Conservation (phyloP, 2,113 vertebrate genomes). For the Phaethornis superciliosus region DNA sequence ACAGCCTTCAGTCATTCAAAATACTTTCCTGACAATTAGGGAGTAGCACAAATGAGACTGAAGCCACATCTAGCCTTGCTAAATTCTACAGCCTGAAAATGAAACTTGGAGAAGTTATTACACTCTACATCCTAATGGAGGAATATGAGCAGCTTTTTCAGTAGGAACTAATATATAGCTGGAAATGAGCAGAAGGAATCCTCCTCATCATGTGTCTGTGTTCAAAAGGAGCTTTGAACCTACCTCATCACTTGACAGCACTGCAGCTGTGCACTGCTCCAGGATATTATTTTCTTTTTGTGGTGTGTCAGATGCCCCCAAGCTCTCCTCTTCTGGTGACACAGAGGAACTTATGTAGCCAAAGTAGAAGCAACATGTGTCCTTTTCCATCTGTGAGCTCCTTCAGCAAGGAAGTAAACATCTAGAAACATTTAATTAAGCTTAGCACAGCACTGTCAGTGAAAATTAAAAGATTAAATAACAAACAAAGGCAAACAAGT, state of each 20-base stretch:
- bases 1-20: neutral
- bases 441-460: neutral
- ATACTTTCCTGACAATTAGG: neutral
- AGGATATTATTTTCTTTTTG: neutral
- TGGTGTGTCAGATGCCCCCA: neutral
- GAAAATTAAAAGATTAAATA: neutral
- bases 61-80: neutral
- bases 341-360: neutral
- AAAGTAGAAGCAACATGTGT: neutral
- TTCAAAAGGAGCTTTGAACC: neutral
- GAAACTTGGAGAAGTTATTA: neutral
- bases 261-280: neutral
- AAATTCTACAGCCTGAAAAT: neutral
- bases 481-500: neutral
- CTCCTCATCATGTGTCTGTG: neutral
- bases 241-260: neutral
- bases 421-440: neutral
- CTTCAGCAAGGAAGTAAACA: neutral
- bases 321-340: neutral
- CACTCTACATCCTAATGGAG: neutral
- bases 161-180: neutral
- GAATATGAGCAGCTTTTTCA: neutral
- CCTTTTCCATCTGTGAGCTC: neutral
- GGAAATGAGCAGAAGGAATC: neutral
- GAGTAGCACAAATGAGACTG: neutral